A percentile compares a stretch with the other conserved stretches of the same genome.
These are phyloP conservation scores for Aricia artaxerxes DNA, from an alignment of 2,888 invertebrate species.

Conservation along the genomic window DNA sequence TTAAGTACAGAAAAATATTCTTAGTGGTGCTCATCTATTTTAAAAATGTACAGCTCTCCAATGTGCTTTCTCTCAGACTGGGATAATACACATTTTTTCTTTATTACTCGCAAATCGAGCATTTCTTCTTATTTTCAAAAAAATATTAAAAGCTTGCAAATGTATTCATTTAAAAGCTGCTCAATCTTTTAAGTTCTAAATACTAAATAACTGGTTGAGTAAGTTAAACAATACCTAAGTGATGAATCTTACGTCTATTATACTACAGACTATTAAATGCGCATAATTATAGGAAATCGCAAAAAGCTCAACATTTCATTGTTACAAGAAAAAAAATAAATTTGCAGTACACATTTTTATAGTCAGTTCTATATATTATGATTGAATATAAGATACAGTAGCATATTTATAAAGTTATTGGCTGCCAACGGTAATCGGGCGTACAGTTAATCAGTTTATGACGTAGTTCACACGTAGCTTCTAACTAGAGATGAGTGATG, in stretches of 20 bases:
- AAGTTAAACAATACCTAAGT: neutral
- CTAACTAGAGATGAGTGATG: constrained; percentile 27
- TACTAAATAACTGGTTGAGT: neutral
- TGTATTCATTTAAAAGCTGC: neutral
- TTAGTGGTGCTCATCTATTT: constrained; percentile 6
- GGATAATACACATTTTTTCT: constrained; percentile 12
- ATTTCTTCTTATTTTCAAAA: constrained; percentile 11
- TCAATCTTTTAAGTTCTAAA: neutral
- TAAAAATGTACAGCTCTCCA: constrained; percentile 21
- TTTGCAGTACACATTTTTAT: neutral
- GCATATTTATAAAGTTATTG: neutral
- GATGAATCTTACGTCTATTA: neutral
- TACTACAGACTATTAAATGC: neutral
- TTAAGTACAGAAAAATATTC: constrained; percentile 5
- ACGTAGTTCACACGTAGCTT: constrained; percentile 26
- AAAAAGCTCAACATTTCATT: constrained; percentile 6
- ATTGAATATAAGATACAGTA: neutral
- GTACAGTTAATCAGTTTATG: constrained; percentile 22
- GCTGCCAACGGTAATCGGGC: constrained; percentile 34
- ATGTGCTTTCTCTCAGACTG: constrained; percentile 16
- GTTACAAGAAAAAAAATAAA: neutral
- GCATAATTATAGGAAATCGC: constrained; percentile 3
- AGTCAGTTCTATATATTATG: neutral
- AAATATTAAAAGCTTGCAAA: neutral
- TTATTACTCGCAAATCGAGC: constrained; percentile 9